These are phyloP conservation scores for Drosophila percnosoma DNA, from an alignment of 2,888 invertebrate genomes.

Conservation along the genomic window DNA sequence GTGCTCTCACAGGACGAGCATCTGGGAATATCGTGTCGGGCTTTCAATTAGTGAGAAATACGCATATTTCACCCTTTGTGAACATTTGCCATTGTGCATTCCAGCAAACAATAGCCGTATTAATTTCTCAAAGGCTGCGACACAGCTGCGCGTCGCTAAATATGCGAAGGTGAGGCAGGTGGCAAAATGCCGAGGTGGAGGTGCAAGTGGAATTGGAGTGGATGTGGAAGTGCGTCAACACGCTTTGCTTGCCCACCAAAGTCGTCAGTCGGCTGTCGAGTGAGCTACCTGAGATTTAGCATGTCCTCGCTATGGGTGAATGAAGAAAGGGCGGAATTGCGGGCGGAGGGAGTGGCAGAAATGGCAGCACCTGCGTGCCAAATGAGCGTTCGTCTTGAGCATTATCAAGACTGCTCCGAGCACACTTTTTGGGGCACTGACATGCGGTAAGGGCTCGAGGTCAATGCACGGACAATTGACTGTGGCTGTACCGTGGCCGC, in stretches of 20 bases:
- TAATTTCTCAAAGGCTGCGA: conserved; percentile 65
- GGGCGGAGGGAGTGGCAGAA: neutral
- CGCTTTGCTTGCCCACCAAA: conserved; percentile 26
- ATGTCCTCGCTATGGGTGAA: conserved; percentile 7
- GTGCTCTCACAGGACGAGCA: neutral
- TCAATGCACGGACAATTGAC: conserved; percentile 66
- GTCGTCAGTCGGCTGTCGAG: conserved; percentile 12
- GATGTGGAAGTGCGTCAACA: conserved; percentile 55
- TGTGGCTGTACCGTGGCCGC: conserved; percentile 3
- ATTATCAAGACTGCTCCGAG: conserved; percentile 13
- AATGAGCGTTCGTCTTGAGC: conserved; percentile 56
- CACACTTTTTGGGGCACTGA: conserved; percentile 29
- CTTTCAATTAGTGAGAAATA: neutral
- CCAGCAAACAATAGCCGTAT: conserved; percentile 59
- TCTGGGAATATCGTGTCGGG: neutral
- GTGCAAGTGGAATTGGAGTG: conserved; percentile 24
- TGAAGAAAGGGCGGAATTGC: neutral
- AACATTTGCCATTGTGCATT: conserved; percentile 39
- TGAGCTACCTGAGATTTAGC: conserved; percentile 57
- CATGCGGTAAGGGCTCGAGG: conserved; percentile 31
- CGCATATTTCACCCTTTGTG: neutral
- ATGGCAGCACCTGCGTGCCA: conserved; percentile 65
- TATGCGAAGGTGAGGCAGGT: conserved; percentile 18
- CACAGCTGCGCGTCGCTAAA: conserved; percentile 57
- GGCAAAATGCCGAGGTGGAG: neutral